phyloP scores from a whole-genome alignment of 1,140 invertebrate genomes.

The Drosophila subobscura region DNA sequence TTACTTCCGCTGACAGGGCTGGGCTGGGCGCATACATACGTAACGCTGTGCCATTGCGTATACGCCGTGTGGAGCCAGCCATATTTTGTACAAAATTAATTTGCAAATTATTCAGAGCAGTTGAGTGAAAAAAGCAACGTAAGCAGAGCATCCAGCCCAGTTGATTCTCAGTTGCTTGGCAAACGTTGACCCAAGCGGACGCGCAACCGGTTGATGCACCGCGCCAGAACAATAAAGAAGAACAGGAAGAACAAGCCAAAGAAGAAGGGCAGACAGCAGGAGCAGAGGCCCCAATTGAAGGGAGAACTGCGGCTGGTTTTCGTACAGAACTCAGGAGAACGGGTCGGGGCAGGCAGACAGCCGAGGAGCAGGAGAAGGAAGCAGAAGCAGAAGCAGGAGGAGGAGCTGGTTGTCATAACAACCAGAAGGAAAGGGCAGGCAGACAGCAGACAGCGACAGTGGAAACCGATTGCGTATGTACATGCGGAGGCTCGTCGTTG shows the following conservation, averaged over 20 bases:
- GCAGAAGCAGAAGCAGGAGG: neutral
- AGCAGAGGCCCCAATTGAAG: neutral
- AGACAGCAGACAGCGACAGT: too few relatives aligned
- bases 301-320: too few relatives aligned
- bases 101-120: constrained; percentile 21
- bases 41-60: neutral
- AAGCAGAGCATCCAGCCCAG: constrained; percentile 14
- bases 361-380: neutral
- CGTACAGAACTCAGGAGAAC: too few relatives aligned
- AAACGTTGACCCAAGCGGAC: constrained; percentile 60
- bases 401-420: too few relatives aligned
- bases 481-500: too few relatives aligned
- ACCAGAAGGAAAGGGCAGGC: too few relatives aligned
- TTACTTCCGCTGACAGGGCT: too few relatives aligned
- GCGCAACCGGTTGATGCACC: constrained; percentile 25
- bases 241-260: constrained; percentile 3
- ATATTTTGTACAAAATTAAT: constrained; percentile 5
- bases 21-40: constrained; percentile 3
- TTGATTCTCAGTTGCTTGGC: constrained; percentile 50
- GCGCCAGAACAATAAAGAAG: neutral
- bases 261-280: neutral
- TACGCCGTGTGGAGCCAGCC: neutral
- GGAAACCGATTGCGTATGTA: too few relatives aligned
- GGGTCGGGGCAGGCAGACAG: too few relatives aligned
- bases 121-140: constrained; percentile 20